These are phyloP conservation scores for Microctenopoma lineatum DNA, from an alignment of 2,797 vertebrate species.

Conservation along the genomic window DNA sequence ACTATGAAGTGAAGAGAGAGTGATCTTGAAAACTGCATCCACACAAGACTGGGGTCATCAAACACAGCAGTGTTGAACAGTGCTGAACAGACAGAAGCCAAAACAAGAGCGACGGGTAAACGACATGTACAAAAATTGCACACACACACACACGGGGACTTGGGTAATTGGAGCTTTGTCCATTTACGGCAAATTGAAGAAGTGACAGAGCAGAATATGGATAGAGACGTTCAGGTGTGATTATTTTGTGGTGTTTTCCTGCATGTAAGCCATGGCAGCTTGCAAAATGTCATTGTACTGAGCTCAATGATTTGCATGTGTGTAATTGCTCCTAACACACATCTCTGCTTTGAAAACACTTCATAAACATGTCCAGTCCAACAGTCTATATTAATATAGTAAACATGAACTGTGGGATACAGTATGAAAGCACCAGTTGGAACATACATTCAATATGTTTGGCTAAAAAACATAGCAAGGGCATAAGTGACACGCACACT, in stretches of 20 bases:
- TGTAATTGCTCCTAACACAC: conserved; percentile 13
- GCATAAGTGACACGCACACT: no score
- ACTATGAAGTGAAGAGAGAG: conserved; percentile 21
- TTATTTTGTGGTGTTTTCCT: conserved; percentile 2
- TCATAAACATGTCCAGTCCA: conserved; percentile 21
- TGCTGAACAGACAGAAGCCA: conserved; percentile 8
- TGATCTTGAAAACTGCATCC: conserved; percentile 13
- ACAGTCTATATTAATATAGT: neutral
- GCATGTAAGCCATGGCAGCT: no score
- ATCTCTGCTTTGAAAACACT: conserved; percentile 36
- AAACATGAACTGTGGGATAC: conserved; percentile 7
- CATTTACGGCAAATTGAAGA: no score
- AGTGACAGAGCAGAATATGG: no score
- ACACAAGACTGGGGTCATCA: conserved; percentile 13
- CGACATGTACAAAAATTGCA: no score
- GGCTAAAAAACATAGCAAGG: no score
- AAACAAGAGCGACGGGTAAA: neutral
- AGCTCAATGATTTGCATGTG: neutral
- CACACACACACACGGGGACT: no score
- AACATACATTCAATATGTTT: no score
- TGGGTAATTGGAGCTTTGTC: no score
- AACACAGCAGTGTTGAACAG: conserved; percentile 9
- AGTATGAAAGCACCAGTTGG: no score
- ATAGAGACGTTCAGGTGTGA: no score
- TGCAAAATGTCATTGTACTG: no score